Conservation (phyloP, 2,113 vertebrate species). For the Hippocampus barbouri region DNA sequence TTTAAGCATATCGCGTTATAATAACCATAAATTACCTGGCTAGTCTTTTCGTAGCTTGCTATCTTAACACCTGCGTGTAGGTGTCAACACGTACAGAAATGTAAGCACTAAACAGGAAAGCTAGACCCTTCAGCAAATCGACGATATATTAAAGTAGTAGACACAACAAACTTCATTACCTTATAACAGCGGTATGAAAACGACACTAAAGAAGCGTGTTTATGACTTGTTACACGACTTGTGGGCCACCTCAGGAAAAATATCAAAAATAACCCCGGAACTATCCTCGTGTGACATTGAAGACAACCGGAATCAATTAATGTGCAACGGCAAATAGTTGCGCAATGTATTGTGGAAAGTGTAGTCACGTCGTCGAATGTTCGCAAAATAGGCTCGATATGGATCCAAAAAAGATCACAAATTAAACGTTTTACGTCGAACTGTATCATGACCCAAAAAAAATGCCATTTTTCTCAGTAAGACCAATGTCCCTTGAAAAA, state of each 20-base stretch:
- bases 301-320: slow-evolving; percentile 39
- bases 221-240: slow-evolving; percentile 9
- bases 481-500: too few relatives aligned
- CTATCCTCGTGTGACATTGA: background rate
- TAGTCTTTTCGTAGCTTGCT: background rate
- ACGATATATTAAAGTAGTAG: background rate
- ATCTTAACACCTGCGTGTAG: background rate
- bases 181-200: background rate
- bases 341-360: slow-evolving; percentile 24
- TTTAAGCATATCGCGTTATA: background rate
- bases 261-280: slow-evolving; percentile 28
- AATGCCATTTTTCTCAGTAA: background rate
- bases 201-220: background rate
- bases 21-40: background rate
- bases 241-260: background rate
- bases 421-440: background rate
- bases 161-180: slow-evolving; percentile 11
- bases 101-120: background rate
- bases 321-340: slow-evolving; percentile 22
- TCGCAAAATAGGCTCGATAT: background rate
- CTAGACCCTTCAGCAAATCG: background rate
- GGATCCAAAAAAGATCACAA: background rate
- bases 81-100: background rate
- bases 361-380: slow-evolving; percentile 5
- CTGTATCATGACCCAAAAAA: background rate